phyloP scores from a whole-genome alignment of 2,113 vertebrate species.

The Aleadryas rufinucha region DNA sequence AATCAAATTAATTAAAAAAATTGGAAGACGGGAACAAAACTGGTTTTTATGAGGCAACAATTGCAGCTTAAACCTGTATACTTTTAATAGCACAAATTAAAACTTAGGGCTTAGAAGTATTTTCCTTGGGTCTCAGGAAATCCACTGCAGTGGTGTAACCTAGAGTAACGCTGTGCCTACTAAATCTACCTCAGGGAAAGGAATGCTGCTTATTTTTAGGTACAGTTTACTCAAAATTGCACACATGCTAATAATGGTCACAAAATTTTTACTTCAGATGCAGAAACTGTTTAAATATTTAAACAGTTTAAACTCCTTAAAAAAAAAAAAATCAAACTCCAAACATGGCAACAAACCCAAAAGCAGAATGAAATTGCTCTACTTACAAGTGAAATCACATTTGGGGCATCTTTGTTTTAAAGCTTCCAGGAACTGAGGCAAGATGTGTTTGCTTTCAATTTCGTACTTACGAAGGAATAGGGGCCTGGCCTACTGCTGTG shows the following conservation, averaged over 20 bases:
- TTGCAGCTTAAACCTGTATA: not conserved
- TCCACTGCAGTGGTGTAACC: not conserved
- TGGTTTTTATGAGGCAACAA: not conserved
- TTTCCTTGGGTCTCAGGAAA: not conserved
- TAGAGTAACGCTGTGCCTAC: not conserved
- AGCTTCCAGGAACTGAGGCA: not conserved
- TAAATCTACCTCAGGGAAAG: not conserved
- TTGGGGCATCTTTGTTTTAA: not conserved
- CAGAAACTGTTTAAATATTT: slow-evolving; percentile 22
- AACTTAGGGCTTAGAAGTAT: not conserved
- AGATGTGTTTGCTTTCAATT: not conserved
- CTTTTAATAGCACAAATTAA: not conserved
- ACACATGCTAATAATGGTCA: not conserved
- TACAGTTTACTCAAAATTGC: not conserved
- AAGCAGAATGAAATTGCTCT: not conserved
- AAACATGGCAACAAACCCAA: not conserved
- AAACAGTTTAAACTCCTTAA: not conserved
- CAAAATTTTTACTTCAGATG: not conserved
- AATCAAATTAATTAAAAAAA: slow-evolving; percentile 4
- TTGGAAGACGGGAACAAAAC: not conserved
- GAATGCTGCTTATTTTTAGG: not conserved
- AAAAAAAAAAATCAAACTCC: not conserved
- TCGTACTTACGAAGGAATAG: not conserved
- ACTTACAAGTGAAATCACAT: not conserved
- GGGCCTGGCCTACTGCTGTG: not conserved